Conservation (phyloP, 2,113 vertebrate genomes). For the Dicerorhinus sumatrensis region DNA sequence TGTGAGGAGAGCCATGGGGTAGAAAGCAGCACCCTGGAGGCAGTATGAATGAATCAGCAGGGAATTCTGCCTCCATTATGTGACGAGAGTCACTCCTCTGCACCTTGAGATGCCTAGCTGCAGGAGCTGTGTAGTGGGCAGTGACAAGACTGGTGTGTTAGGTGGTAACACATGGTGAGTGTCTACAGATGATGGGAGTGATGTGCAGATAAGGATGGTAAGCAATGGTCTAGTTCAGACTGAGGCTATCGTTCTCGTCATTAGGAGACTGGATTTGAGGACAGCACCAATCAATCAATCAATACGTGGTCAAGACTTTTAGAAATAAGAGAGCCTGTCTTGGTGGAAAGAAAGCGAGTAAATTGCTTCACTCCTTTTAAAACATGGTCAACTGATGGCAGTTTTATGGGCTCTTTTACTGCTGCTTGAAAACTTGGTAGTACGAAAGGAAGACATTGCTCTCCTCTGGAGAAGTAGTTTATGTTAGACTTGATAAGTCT, state of each 20-base stretch:
- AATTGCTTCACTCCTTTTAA: fast-evolving
- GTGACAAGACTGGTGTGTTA: fast-evolving
- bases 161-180: fast-evolving
- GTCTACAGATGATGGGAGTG: too few species aligned
- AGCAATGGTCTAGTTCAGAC: fast-evolving
- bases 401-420: too few species aligned
- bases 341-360: neutral
- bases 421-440: neutral
- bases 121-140: fast-evolving
- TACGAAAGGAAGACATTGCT: neutral
- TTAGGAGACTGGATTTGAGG: neutral
- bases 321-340: neutral
- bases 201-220: fast-evolving
- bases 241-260: too few species aligned
- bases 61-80: fast-evolving
- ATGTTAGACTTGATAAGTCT: fast-evolving
- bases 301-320: neutral
- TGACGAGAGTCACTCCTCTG: neutral
- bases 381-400: fast-evolving
- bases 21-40: fast-evolving
- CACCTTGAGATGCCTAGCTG: fast-evolving
- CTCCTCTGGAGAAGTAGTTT: neutral
- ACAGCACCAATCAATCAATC: neutral
- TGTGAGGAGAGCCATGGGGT: too few species aligned
- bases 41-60: neutral